Evolutionary conservation across 2,888 invertebrate species (phyloP), one percentile per base, ranked within the genome.

Genomic region (Heteromurus nitidus): DNA sequence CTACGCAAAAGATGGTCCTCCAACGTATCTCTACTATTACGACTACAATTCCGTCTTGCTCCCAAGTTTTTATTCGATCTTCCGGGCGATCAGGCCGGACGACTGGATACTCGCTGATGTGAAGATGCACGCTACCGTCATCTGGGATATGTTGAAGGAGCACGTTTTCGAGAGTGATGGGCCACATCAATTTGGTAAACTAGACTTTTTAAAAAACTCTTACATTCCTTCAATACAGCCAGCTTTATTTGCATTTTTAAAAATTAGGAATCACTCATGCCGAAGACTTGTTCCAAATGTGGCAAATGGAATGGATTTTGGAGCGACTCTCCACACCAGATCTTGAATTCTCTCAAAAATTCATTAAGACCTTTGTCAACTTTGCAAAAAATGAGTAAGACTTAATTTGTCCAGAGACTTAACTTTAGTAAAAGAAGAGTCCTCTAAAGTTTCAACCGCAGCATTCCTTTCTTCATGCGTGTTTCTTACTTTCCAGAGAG

Each of bases 1-100:
- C 3, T 82, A 83, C n/a, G 50, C 70, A 5, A 31, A 72, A 50
- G 58, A 60, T 7, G 76, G 69, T 31, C 18, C 64, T 13, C 83
- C 84, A 28, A 81, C 81, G 5, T 80, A 84, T 28, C 22, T 77
- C 7, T 85, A 85, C 47, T 83, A 53, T 64, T 85, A 84, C 47
- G 53, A 74, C 20, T 77, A 77, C 16, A 31, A 62, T 18, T 68
- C 76, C 1, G 68, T 50, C 18, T 16, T 77, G 22, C 30, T 77
- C 2, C 76, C 76, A 5, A 30, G 50, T 18, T 24, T 47, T 13
- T 77, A 77, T 20, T 60, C 60, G 31, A 24, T 77, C 7, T 31
- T 77, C 1, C 58, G 76, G 2, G 60, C 68, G 1, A 47, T 69
- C 0, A 13, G 69, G 18, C 20, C n/a, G 0, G 76, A 77, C 18